These are phyloP conservation scores for Artibeus lituratus DNA, from an alignment of 2,797 vertebrate species.

Conservation along the genomic window DNA sequence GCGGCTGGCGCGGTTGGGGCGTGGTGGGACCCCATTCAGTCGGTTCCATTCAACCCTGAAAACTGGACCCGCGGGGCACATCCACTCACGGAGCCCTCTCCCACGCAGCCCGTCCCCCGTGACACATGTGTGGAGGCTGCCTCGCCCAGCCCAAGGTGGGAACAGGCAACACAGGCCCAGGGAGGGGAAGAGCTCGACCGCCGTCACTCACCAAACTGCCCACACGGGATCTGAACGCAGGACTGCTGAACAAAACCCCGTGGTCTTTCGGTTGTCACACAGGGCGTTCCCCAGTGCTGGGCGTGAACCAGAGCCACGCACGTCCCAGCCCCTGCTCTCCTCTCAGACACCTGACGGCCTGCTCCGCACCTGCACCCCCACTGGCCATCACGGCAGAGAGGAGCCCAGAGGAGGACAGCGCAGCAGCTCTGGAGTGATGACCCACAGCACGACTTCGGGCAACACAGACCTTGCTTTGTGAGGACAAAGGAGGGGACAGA, in stretches of 20 bases:
- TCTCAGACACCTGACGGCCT: background rate
- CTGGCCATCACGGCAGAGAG: accelerated
- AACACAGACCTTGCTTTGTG: background rate
- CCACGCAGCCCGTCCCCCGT: background rate
- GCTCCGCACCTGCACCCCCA: too few relatives aligned
- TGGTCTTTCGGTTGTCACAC: accelerated
- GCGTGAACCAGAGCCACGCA: background rate
- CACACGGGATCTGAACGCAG: background rate
- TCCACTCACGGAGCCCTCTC: accelerated
- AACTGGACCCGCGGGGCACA: background rate
- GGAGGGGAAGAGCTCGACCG: background rate
- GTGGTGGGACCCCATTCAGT: background rate
- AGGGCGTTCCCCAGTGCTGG: background rate
- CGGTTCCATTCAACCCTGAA: background rate
- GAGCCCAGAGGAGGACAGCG: background rate
- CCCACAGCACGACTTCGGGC: background rate
- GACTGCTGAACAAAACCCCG: background rate
- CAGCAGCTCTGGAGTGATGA: background rate
- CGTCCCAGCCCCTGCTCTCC: background rate
- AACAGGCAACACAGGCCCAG: background rate
- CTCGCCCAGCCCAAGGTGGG: too few relatives aligned
- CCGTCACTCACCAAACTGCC: background rate
- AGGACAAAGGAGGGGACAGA: background rate
- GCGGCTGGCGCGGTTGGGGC: too few relatives aligned
- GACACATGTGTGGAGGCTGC: too few relatives aligned